Evolutionary conservation across 2,113 vertebrate genomes (phyloP).

Genomic region (Aegypius monachus): DNA sequence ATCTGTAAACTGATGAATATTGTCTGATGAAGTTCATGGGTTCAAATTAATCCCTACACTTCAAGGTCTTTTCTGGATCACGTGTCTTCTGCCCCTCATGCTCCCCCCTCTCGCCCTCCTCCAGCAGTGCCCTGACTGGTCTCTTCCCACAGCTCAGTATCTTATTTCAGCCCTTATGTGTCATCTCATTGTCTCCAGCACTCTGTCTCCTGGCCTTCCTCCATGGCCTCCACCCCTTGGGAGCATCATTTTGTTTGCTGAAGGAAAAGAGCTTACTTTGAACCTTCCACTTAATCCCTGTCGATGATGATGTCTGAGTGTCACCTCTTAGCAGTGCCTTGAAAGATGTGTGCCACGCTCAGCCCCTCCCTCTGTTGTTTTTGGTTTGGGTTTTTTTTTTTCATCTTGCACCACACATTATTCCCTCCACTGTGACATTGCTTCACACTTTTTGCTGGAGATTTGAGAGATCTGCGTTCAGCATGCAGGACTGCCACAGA

Average conservation of each 20-base stretch:
- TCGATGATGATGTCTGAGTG: background rate
- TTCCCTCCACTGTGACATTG: background rate
- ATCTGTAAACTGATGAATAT: background rate
- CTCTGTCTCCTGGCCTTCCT: background rate
- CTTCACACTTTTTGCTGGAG: background rate
- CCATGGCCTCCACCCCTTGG: background rate
- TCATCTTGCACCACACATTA: background rate
- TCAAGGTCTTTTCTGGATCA: background rate
- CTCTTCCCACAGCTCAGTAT: background rate
- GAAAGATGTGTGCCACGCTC: background rate
- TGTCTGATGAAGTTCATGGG: background rate
- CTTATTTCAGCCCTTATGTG: background rate
- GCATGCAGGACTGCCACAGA: background rate
- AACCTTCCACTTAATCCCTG: background rate
- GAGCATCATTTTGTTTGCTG: background rate
- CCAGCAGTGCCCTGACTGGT: background rate
- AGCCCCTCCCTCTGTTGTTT: background rate
- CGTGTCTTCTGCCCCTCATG: fast-evolving
- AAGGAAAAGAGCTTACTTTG: background rate
- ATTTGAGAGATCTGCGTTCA: background rate
- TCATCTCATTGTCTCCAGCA: background rate
- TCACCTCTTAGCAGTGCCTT: background rate
- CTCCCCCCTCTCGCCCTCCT: background rate
- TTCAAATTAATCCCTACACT: background rate
- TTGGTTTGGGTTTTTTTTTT: background rate